These are phyloP conservation scores for Aphidoletes aphidimyza DNA, from an alignment of 2,888 invertebrate genomes.

Conservation along the genomic window DNA sequence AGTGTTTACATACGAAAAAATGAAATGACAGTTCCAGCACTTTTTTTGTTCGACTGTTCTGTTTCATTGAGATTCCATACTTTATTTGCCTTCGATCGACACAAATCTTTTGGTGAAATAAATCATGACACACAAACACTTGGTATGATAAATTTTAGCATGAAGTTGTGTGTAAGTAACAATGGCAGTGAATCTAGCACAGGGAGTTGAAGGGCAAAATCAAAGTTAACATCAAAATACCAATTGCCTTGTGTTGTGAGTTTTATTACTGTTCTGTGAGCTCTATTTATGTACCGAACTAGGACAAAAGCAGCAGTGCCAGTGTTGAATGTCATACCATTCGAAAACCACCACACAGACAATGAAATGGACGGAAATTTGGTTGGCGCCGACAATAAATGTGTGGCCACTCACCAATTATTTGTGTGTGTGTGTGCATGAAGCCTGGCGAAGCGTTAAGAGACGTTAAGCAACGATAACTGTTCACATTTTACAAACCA, in stretches of 20 bases:
- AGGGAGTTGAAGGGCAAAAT: neutral
- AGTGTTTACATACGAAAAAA: too few relatives aligned
- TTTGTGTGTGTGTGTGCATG: too few relatives aligned
- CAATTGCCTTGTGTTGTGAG: neutral
- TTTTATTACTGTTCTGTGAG: neutral
- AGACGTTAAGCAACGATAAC: neutral
- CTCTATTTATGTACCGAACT: neutral
- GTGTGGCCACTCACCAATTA: neutral
- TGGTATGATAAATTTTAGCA: too few relatives aligned
- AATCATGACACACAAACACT: too few relatives aligned
- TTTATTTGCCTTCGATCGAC: too few relatives aligned
- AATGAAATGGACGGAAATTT: slow-evolving; percentile 39
- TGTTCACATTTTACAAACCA: slow-evolving; percentile 34
- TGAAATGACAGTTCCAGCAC: too few relatives aligned
- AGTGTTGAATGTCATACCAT: neutral
- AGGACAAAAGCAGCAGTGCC: neutral
- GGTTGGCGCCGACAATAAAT: neutral
- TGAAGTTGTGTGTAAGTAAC: too few relatives aligned
- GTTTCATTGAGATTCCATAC: too few relatives aligned
- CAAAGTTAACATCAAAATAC: neutral
- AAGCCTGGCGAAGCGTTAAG: too few relatives aligned
- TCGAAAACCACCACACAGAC: neutral
- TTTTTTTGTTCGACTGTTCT: too few relatives aligned
- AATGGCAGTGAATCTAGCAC: too few relatives aligned
- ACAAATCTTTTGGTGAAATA: too few relatives aligned